Evolutionary conservation across 2,888 invertebrate species (phyloP).

Genomic region (Clostera curtula): DNA sequence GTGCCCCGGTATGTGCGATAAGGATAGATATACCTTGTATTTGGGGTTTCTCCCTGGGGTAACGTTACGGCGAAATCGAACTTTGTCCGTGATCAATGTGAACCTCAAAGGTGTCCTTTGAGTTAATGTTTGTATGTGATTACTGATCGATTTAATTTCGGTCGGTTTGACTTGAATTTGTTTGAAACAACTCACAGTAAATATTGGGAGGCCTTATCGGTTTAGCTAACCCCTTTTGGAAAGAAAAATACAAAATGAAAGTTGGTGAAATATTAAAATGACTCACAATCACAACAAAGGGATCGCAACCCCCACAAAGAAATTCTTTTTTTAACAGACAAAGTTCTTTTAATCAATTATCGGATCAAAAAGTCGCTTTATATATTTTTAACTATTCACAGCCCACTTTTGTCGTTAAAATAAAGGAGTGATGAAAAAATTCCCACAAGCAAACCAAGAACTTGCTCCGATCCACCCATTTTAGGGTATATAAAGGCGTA

Average conservation of each 20-base stretch:
- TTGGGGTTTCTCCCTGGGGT: conserved; percentile 50
- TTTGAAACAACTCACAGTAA: conserved; percentile 7
- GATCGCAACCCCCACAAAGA: too few species aligned
- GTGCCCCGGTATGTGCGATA: conserved; percentile 41
- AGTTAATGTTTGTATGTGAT: conserved; percentile 51
- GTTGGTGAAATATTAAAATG: too few species aligned
- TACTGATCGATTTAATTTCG: conserved; percentile 36
- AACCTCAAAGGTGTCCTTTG: conserved; percentile 58
- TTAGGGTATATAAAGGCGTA: conserved; percentile 43
- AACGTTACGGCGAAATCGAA: conserved; percentile 60
- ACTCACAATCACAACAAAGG: too few species aligned
- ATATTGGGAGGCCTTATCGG: too few species aligned
- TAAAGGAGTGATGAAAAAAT: conserved; percentile 33
- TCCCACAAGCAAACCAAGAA: conserved; percentile 37
- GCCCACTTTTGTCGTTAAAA: too few species aligned
- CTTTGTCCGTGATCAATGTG: conserved; percentile 61
- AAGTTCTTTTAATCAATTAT: too few species aligned
- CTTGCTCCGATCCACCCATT: conserved; percentile 50
- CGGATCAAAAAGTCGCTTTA: too few species aligned
- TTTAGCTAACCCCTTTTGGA: too few species aligned
- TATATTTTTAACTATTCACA: too few species aligned
- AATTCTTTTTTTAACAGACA: too few species aligned
- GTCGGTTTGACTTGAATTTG: conserved; percentile 22
- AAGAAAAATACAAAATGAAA: too few species aligned
- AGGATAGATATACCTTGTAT: conserved; percentile 32